Percentiles rank a stretch among this genome's conserved stretches.
Conservation (phyloP, 2,797 vertebrate genomes). For the Micrastur ruficollis region DNA sequence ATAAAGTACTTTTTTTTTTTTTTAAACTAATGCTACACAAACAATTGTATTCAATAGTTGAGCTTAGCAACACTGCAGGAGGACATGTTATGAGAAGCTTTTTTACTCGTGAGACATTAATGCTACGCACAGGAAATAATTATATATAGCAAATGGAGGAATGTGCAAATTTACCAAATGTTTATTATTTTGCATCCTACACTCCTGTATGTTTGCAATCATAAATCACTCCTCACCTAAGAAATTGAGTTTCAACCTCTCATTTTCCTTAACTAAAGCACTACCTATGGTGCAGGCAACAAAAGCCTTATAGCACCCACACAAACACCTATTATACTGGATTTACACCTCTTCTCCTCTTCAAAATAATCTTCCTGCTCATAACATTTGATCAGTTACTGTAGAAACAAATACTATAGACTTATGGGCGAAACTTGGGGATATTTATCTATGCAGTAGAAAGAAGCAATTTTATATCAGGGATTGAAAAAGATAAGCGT, state of each 20-base stretch:
- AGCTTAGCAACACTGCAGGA: neutral
- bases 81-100: neutral
- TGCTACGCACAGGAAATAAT: slow-evolving; percentile 7
- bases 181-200: slow-evolving; percentile 28
- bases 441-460: neutral
- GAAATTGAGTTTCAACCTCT: neutral
- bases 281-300: neutral
- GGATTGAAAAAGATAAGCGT: neutral
- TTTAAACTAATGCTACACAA: neutral
- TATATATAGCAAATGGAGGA: neutral
- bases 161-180: neutral
- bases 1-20: neutral
- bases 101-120: neutral
- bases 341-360: neutral
- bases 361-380: neutral
- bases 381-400: neutral
- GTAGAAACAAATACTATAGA: neutral
- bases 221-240: slow-evolving; percentile 51
- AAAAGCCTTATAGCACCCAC: neutral
- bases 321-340: neutral
- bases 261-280: neutral
- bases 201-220: neutral
- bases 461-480: neutral
- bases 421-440: neutral
- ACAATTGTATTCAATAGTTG: neutral